Percentiles rank a stretch among this genome's conserved stretches.
phyloP scores from a whole-genome alignment of 1,140 invertebrate species.

The Sinella curviseta region DNA sequence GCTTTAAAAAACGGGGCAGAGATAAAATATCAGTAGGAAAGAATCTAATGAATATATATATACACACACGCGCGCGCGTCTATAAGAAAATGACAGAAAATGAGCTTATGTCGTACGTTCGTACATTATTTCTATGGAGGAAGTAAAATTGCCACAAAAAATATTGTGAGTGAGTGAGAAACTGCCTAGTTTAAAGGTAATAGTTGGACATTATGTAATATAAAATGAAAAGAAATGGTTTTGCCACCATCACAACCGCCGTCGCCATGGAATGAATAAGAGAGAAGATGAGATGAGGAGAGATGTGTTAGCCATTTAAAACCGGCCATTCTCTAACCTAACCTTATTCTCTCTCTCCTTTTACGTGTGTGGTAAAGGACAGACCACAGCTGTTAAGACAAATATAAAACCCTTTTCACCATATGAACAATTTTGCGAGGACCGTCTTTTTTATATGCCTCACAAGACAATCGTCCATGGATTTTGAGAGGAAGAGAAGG shows the following conservation, averaged over 20 bases:
- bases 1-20: too few relatives aligned
- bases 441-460: too few relatives aligned
- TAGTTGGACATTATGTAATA: slow-evolving; percentile 8
- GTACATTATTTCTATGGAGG: too few relatives aligned
- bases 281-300: too few relatives aligned
- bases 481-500: too few relatives aligned
- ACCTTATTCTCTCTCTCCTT: not conserved
- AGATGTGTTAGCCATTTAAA: not conserved
- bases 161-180: not conserved
- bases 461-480: not conserved
- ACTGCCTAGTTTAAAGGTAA: not conserved
- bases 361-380: not conserved
- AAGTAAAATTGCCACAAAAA: too few relatives aligned
- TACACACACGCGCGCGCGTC: too few relatives aligned
- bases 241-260: too few relatives aligned
- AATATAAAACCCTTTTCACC: not conserved
- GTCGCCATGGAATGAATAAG: not conserved
- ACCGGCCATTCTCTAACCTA: slow-evolving; percentile 1
- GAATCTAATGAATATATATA: not conserved
- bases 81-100: too few relatives aligned
- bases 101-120: too few relatives aligned
- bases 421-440: not conserved
- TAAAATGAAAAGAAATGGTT: slow-evolving; percentile 12
- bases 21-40: not conserved
- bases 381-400: slow-evolving; percentile 9